Evolutionary conservation across 2,113 vertebrate genomes (phyloP), one percentile per base, ranked within the genome.

Genomic region (Melanostigma gelatinosum): DNA sequence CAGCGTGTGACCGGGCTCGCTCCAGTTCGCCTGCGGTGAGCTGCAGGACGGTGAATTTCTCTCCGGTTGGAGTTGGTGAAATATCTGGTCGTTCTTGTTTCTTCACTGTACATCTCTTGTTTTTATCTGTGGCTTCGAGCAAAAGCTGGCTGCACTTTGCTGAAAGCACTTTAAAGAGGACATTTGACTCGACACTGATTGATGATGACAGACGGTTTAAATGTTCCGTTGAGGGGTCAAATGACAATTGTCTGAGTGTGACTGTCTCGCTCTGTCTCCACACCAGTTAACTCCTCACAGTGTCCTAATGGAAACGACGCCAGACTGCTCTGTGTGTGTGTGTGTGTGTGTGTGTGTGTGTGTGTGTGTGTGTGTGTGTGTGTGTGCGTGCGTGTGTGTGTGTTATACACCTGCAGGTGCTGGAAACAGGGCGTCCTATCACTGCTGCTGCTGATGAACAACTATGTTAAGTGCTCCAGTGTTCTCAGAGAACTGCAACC

Each of bases 401-500:
- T 66, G 20, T 66, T 70, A 48, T 72, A 62, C 61, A 68, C 71
- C 66, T 77, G 32, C 58, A 66, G 27, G 16, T 58, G 42, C 34
- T 78, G 57, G 34, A 78, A 66, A 78, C 65, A 75, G 60, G 79
- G 62, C 61, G 1, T 7, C 48, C 74, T 69, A 84, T 89, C 85
- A 62, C 9, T 46, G 1, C 61, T 15, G 29, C 71, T 79, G 75
- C 78, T 84, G 88, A 90, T 86, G 63, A 88, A 86, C 77, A 88
- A 54, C 83, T 86, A 79, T 89, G 83, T 85, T 85, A 90, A 85
- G 85, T 88, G 77, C 74, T 38, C 7, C 24, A 72, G 77, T 24
- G 60, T 84, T 92, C 52, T 60, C 80, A 85, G 52, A 76, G 80
- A 74, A 77, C 38, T 38, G 48, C 60, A 77, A 84, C 88, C 88